Evolutionary conservation across 2,888 invertebrate species (phyloP), one percentile per base, ranked within the genome.

Genomic region (Nesidiocoris tenuis): DNA sequence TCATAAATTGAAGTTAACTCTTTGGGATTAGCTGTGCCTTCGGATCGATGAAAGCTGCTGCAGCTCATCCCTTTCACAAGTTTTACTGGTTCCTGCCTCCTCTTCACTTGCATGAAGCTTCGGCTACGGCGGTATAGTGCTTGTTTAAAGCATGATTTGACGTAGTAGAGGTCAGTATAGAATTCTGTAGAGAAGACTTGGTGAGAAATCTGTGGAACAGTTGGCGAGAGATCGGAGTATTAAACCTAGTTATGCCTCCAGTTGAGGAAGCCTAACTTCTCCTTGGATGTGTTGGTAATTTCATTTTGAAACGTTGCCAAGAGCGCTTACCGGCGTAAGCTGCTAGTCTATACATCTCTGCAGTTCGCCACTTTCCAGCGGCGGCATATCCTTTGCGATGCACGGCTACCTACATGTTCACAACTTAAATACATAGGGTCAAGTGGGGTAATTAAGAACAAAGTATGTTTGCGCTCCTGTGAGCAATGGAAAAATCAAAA

Each of bases 261-360:
- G 63, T 63, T 23, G 63, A 63, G 63, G 63, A 24, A 24, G n/a
- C 63, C 63, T 63, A 63, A 63, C 63, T 63, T 63, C 63, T 63
- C 63, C 23, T 23, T 63, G 25, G 63, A 63, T 25, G 63, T 63
- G 63, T 63, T 23, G 25, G 63, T 63, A 63, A 63, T 63, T 63
- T 63, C 63, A 63, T 63, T 63, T 23, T 63, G 63, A 63, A 18
- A 23, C 23, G n/a, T 23, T 24, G 63, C 63, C 3, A 16, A 22
- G 63, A 23, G 63, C 21, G 18, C 61, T 19, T 21, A 23, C 21
- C 23, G 23, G 16, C 23, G 63, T n/a, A n/a, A n/a, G n/a, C n/a
- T n/a, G n/a, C n/a, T n/a, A n/a, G n/a, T n/a, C n/a, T n/a, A n/a
- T n/a, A n/a, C n/a, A n/a, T n/a, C n/a, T n/a, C n/a, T n/a, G n/a